Conservation (phyloP, 2,113 vertebrate species). For the Ciconia stormi region DNA sequence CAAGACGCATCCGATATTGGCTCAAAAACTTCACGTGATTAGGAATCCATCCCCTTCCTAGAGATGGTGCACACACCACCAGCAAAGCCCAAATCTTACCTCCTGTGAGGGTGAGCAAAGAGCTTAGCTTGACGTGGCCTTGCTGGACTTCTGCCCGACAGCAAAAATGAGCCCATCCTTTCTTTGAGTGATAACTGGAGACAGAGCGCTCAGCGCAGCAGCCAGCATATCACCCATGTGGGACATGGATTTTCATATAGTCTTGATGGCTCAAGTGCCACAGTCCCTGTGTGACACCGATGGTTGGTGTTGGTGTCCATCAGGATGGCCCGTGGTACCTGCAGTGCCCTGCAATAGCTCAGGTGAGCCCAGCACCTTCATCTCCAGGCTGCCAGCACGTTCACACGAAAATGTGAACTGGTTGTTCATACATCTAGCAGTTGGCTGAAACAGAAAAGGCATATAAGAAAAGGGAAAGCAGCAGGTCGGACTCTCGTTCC, state of each 20-base stretch:
- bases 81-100: background rate
- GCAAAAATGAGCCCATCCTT: background rate
- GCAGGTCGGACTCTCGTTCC: background rate
- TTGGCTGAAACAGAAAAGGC: background rate
- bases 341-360: background rate
- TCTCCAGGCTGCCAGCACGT: background rate
- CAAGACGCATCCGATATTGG: background rate
- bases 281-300: background rate
- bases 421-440: background rate
- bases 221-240: background rate
- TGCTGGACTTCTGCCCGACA: background rate
- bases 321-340: accelerated
- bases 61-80: background rate
- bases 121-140: background rate
- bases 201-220: background rate
- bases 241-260: background rate
- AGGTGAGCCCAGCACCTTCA: background rate
- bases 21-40: background rate
- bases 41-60: background rate
- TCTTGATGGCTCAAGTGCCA: background rate
- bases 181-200: background rate
- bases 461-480: background rate
- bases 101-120: background rate
- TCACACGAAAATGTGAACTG: background rate
- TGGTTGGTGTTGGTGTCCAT: background rate